These are phyloP conservation scores for Pantherophis alleghaniensis DNA, from an alignment of 2,797 vertebrate species.

Conservation along the genomic window DNA sequence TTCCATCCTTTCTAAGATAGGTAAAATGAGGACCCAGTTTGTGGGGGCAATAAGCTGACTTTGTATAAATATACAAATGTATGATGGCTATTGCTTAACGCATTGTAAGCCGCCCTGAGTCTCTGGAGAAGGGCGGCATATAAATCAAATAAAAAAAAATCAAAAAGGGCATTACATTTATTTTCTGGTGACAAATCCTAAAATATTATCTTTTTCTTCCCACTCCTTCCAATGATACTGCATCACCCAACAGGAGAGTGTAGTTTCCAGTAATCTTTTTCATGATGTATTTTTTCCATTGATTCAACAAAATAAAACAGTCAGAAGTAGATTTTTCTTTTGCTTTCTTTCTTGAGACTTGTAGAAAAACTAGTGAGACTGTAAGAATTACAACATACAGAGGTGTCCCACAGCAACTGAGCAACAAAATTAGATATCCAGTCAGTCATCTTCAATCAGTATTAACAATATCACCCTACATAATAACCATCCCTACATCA, in stretches of 20 bases:
- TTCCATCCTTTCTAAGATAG: no score
- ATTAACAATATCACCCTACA: not conserved
- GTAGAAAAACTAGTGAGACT: not conserved
- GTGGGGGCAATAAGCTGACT: no score
- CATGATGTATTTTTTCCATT: not conserved
- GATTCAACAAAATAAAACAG: not conserved
- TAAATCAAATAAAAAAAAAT: no score
- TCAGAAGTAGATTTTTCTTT: not conserved
- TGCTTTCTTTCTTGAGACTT: not conserved
- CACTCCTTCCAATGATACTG: not conserved
- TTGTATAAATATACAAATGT: no score
- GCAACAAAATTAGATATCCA: not conserved
- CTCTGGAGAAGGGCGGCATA: no score
- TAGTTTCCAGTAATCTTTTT: not conserved
- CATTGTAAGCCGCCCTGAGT: no score
- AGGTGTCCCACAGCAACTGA: not conserved
- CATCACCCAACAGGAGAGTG: not conserved
- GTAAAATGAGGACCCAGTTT: no score
- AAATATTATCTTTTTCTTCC: not conserved
- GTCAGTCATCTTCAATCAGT: not conserved
- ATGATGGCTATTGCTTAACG: no score
- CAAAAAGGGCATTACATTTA: not conserved
- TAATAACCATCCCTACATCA: not conserved
- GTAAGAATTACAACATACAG: not conserved
- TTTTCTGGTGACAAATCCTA: not conserved